These are phyloP conservation scores for Steromphala cineraria DNA, from an alignment of 2,888 invertebrate genomes.

Conservation along the genomic window DNA sequence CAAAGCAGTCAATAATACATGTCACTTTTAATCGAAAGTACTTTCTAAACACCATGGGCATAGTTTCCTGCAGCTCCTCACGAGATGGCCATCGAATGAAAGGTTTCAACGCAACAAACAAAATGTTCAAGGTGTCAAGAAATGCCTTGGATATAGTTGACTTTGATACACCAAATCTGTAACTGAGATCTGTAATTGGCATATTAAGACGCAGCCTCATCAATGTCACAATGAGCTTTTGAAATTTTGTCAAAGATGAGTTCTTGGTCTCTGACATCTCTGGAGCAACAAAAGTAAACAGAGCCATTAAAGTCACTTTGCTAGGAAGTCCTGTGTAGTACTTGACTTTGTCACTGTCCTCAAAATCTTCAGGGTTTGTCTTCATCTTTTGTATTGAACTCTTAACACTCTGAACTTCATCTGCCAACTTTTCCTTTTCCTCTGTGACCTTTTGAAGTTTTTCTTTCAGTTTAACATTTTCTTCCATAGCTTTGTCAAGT, in stretches of 20 bases:
- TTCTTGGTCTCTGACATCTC: background rate
- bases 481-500: too few relatives aligned
- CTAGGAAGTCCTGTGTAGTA: constrained; percentile 23
- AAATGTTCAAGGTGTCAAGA: constrained; percentile 10
- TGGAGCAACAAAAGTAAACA: constrained; percentile 7
- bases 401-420: too few relatives aligned
- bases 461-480: too few relatives aligned
- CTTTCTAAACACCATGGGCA: constrained; percentile 37
- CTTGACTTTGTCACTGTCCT: constrained; percentile 8
- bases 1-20: constrained; percentile 43
- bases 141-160: constrained; percentile 25
- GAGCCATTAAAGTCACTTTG: constrained; percentile 15
- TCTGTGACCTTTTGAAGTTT: too few relatives aligned
- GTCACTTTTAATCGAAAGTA: constrained; percentile 31
- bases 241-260: constrained; percentile 28
- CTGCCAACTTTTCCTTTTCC: too few relatives aligned
- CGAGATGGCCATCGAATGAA: constrained; percentile 33
- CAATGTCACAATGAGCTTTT: constrained; percentile 28
- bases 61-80: constrained; percentile 29
- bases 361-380: background rate
- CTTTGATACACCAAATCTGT: constrained; percentile 22
- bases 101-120: constrained; percentile 23
- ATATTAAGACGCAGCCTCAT: constrained; percentile 37
- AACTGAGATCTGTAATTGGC: constrained; percentile 23
- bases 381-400: background rate